Percentiles rank a stretch among this genome's conserved stretches.
phyloP scores from a whole-genome alignment of 2,888 invertebrate species.

The Netelia inedita region DNA sequence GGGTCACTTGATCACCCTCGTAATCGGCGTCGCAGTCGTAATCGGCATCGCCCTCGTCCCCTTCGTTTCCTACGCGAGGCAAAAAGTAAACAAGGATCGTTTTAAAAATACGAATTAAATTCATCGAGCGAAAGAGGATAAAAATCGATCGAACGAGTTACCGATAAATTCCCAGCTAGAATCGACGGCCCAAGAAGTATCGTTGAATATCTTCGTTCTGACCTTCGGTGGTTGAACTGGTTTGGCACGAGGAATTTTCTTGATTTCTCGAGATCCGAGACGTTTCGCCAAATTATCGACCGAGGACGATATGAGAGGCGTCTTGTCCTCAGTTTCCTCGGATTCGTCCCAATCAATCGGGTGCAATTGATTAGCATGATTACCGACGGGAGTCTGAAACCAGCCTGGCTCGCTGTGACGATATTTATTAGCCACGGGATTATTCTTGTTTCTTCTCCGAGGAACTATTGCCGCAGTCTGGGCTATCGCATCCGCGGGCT shows the following conservation, averaged over 20 bases:
- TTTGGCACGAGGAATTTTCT: constrained; percentile 87
- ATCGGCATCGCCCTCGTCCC: constrained; percentile 85
- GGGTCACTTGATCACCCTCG: constrained; percentile 84
- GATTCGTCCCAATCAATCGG: constrained; percentile 83
- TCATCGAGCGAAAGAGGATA: neutral
- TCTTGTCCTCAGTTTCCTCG: constrained; percentile 82
- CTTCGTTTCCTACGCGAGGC: constrained; percentile 56
- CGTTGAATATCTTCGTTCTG: constrained; percentile 83
- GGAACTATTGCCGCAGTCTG: constrained; percentile 83
- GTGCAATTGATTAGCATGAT: constrained; percentile 79
- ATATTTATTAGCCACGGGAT: constrained; percentile 80
- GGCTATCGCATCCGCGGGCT: constrained; percentile 94
- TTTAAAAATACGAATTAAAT: constrained; percentile 1
- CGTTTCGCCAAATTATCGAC: constrained; percentile 88
- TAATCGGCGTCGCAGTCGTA: constrained; percentile 87
- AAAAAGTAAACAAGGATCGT: neutral
- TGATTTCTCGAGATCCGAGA: constrained; percentile 83
- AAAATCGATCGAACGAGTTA: constrained; percentile 81
- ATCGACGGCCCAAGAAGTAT: constrained; percentile 92
- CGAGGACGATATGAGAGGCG: constrained; percentile 88
- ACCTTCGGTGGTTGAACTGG: constrained; percentile 91
- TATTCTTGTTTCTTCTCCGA: constrained; percentile 78
- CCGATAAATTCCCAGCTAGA: constrained; percentile 97
- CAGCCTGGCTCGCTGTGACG: constrained; percentile 84
- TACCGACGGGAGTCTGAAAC: constrained; percentile 78